Percentiles rank a stretch among this genome's conserved stretches.
phyloP scores from a whole-genome alignment of 1,140 invertebrate species.

The Caerostris darwini region DNA sequence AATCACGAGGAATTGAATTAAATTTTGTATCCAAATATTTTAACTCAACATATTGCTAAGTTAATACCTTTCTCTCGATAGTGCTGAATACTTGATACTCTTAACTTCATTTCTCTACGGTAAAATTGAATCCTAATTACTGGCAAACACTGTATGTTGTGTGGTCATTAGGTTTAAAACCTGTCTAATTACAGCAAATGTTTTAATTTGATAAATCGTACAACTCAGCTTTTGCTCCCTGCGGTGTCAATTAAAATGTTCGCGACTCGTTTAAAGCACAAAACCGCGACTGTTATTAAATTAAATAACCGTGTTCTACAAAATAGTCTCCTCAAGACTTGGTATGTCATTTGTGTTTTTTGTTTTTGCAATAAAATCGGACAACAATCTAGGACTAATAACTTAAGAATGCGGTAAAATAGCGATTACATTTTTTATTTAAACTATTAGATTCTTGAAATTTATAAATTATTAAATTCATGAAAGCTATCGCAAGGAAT shows the following conservation, averaged over 20 bases:
- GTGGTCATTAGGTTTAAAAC: constrained; percentile 24
- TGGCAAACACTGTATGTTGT: neutral
- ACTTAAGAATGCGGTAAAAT: neutral
- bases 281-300: constrained; percentile 26
- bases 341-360: neutral
- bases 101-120: constrained; percentile 29
- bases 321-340: neutral
- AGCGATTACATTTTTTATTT: too few species aligned
- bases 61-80: neutral
- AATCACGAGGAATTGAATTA: neutral
- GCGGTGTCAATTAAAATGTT: constrained; percentile 36
- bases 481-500: too few species aligned
- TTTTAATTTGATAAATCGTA: constrained; percentile 32
- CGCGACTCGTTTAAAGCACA: neutral
- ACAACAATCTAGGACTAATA: neutral
- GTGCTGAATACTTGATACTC: constrained; percentile 20
- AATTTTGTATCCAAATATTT: neutral
- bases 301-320: constrained; percentile 9
- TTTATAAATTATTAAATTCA: too few species aligned
- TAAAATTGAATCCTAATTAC: constrained; percentile 32
- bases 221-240: constrained; percentile 2
- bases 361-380: neutral
- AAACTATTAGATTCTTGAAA: too few species aligned
- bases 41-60: neutral
- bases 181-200: constrained; percentile 25